phyloP scores from a whole-genome alignment of 2,113 vertebrate species.

The Laterallus jamaicensis region DNA sequence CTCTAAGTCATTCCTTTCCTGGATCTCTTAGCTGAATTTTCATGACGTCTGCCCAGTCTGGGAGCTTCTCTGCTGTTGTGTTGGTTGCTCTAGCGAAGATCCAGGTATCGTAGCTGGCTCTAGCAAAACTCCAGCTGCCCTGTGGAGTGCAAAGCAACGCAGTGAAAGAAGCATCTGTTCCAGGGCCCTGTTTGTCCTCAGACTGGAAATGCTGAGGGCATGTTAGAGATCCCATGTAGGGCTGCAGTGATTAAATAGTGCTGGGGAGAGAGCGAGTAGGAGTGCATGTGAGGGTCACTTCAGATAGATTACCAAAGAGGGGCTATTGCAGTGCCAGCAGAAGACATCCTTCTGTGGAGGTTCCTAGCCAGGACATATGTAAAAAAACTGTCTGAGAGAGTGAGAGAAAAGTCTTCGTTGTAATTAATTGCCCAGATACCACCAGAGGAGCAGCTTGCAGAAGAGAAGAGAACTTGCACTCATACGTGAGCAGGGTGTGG shows the following conservation, averaged over 20 bases:
- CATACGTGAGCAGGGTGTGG: neutral
- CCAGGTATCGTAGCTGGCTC: neutral
- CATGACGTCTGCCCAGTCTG: neutral
- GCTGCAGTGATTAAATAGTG: neutral
- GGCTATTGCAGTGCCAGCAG: neutral
- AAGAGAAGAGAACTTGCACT: neutral
- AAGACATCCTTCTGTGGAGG: neutral
- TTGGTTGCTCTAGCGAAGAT: neutral
- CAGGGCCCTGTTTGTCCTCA: neutral
- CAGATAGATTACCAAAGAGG: neutral
- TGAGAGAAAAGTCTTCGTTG: neutral
- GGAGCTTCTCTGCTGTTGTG: neutral
- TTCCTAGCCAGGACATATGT: neutral
- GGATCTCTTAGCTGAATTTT: neutral
- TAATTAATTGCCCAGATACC: slow-evolving; percentile 38
- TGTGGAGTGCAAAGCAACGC: neutral
- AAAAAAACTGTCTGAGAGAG: neutral
- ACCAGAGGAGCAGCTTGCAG: neutral
- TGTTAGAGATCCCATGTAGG: fast-evolving
- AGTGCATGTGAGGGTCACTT: neutral
- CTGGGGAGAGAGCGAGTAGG: neutral
- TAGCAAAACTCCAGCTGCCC: neutral
- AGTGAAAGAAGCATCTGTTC: neutral
- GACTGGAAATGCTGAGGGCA: neutral
- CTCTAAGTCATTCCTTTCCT: neutral